Conservation (phyloP, 2,888 invertebrate species). For the Sclerodermus sp. region DNA sequence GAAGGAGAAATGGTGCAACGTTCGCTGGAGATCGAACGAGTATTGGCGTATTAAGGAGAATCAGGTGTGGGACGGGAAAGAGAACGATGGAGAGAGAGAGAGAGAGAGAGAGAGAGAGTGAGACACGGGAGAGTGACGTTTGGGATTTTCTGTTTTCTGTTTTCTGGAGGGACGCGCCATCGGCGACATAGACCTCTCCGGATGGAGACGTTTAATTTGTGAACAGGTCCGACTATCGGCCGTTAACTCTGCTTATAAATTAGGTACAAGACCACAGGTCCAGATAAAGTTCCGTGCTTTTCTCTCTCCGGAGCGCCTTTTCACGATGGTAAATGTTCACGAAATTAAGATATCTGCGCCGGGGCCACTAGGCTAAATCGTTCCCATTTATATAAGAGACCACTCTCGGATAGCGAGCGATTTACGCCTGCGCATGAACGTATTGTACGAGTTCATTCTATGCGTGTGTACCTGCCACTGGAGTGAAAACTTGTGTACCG, state of each 20-base stretch:
- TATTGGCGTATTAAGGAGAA: not conserved
- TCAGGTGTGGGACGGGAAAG: not conserved
- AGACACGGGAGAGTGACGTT: too few relatives aligned
- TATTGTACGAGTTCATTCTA: too few relatives aligned
- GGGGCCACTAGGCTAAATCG: slow-evolving; percentile 37
- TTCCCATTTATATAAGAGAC: slow-evolving; percentile 28
- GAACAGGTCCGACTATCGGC: slow-evolving; percentile 46
- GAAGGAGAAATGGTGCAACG: too few relatives aligned
- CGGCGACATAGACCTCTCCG: slow-evolving; percentile 17
- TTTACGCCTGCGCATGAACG: too few relatives aligned
- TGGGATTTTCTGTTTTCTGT: too few relatives aligned
- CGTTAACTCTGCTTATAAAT: slow-evolving; percentile 50
- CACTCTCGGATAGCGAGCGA: not conserved
- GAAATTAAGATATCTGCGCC: slow-evolving; percentile 45
- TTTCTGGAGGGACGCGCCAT: slow-evolving; percentile 6
- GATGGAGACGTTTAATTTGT: slow-evolving; percentile 54
- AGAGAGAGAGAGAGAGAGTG: not conserved
- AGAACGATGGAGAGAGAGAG: slow-evolving; percentile 5
- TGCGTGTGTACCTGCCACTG: too few relatives aligned
- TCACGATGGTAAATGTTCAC: slow-evolving; percentile 35
- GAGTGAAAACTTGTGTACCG: too few relatives aligned
- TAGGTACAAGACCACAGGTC: slow-evolving; percentile 45
- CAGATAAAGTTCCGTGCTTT: slow-evolving; percentile 40
- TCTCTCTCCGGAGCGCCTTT: slow-evolving; percentile 15
- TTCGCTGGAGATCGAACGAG: too few relatives aligned